Percentiles rank a stretch among this genome's conserved stretches.
Conservation (phyloP, 1,140 invertebrate genomes). For the Philopotamus ludificatus region DNA sequence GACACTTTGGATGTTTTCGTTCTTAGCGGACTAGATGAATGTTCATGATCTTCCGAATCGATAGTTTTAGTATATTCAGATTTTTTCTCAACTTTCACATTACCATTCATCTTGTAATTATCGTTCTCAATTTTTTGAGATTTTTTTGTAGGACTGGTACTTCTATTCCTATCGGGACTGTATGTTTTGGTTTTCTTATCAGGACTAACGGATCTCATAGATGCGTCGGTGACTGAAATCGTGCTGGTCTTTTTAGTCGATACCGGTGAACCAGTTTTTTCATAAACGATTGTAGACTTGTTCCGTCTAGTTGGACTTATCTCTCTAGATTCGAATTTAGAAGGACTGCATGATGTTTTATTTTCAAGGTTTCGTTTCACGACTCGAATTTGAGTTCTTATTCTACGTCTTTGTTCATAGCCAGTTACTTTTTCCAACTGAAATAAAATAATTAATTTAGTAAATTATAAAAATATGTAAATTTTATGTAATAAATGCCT, state of each 20-base stretch:
- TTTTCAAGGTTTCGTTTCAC: constrained; percentile 60
- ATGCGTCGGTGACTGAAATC: constrained; percentile 24
- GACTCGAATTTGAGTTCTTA: constrained; percentile 70
- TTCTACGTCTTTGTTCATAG: constrained; percentile 71
- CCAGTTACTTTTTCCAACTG: constrained; percentile 70
- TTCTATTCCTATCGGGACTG: constrained; percentile 32
- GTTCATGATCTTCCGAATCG: constrained; percentile 1
- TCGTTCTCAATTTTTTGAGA: background rate
- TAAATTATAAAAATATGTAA: constrained; percentile 5
- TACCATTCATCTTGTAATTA: constrained; percentile 6
- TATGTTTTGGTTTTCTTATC: constrained; percentile 3
- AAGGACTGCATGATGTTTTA: too few species aligned
- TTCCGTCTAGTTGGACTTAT: constrained; percentile 35
- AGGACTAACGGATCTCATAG: constrained; percentile 27
- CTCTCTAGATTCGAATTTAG: constrained; percentile 13
- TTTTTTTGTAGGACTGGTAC: constrained; percentile 33
- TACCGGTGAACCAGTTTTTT: constrained; percentile 17
- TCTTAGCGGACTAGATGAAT: constrained; percentile 21
- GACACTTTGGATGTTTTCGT: constrained; percentile 45
- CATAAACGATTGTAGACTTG: constrained; percentile 33
- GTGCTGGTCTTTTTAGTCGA: constrained; percentile 1
- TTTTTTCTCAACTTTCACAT: constrained; percentile 8
- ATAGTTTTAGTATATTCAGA: background rate
- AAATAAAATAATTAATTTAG: constrained; percentile 42
- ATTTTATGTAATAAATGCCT: constrained; percentile 37